These are phyloP conservation scores for Loripinus fragilis DNA, from an alignment of 2,888 invertebrate genomes.

Conservation along the genomic window DNA sequence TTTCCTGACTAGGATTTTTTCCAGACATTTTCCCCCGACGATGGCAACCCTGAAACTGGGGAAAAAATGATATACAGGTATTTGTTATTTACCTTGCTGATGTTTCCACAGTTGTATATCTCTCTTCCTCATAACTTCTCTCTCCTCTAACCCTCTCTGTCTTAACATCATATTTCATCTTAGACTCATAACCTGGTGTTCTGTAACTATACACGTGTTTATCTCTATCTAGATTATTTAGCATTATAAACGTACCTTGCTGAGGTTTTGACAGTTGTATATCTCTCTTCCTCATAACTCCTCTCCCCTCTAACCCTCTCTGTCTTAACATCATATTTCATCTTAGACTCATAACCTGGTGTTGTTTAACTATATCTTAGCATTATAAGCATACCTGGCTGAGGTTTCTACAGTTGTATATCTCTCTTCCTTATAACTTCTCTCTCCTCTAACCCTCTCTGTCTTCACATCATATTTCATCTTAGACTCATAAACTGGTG, in stretches of 20 bases:
- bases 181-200: slow-evolving; percentile 12
- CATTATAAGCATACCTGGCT: slow-evolving; percentile 1
- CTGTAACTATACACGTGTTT: slow-evolving; percentile 16
- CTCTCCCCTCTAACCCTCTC: neutral
- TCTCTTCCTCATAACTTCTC: neutral
- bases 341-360: slow-evolving; percentile 5
- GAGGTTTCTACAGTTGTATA: neutral
- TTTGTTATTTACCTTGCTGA: slow-evolving; percentile 6
- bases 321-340: neutral
- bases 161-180: neutral
- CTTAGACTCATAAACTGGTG: slow-evolving; percentile 10
- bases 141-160: neutral
- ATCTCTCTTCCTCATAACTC: neutral
- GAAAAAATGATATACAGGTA: too few relatives aligned
- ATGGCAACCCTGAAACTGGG: too few relatives aligned
- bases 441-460: neutral
- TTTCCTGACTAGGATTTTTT: too few relatives aligned
- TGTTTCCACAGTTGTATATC: neutral
- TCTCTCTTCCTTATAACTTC: neutral
- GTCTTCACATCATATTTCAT: neutral
- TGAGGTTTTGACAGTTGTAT: neutral
- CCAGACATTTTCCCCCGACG: too few relatives aligned
- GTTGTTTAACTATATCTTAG: slow-evolving; percentile 7
- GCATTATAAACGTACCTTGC: neutral
- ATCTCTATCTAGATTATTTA: too few relatives aligned